These are phyloP conservation scores for Rotaria magnacalcarata DNA, from an alignment of 2,888 invertebrate species.

Conservation along the genomic window DNA sequence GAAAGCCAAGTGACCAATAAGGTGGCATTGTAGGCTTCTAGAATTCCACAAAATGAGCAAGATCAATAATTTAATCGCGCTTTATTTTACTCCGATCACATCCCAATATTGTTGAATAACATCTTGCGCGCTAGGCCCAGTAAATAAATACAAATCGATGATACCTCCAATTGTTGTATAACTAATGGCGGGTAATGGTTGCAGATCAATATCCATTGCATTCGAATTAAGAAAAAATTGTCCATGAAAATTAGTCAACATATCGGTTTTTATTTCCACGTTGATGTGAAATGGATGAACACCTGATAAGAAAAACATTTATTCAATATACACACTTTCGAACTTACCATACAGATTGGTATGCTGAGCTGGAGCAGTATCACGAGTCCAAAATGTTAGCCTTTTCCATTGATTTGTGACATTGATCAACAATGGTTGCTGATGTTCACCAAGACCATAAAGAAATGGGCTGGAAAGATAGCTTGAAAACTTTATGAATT, in stretches of 20 bases:
- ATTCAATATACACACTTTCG: too few relatives aligned
- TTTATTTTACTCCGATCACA: conserved; percentile 50
- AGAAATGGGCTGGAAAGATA: conserved; percentile 66
- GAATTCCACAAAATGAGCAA: too few relatives aligned
- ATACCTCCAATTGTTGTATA: conserved; percentile 51
- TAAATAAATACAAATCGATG: conserved; percentile 50
- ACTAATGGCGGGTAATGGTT: conserved; percentile 55
- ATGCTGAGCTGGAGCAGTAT: conserved; percentile 35
- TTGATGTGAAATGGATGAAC: conserved; percentile 19
- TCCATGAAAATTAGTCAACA: background rate
- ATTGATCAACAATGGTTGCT: conserved; percentile 61
- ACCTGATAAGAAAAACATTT: too few relatives aligned
- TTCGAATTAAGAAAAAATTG: conserved; percentile 51
- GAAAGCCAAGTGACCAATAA: conserved; percentile 56
- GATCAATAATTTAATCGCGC: too few relatives aligned
- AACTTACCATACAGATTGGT: conserved; percentile 6
- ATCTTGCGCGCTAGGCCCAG: conserved; percentile 49
- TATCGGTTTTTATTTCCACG: background rate
- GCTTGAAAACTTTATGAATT: conserved; percentile 70
- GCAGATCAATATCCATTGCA: conserved; percentile 71
- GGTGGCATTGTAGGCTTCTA: conserved; percentile 52
- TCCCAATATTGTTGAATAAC: conserved; percentile 50
- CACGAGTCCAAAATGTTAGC: conserved; percentile 40
- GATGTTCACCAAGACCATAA: conserved; percentile 73
- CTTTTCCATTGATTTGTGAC: background rate